These are phyloP conservation scores for Pachypeltis micranthus DNA, from an alignment of 1,140 invertebrate species.

Conservation along the genomic window DNA sequence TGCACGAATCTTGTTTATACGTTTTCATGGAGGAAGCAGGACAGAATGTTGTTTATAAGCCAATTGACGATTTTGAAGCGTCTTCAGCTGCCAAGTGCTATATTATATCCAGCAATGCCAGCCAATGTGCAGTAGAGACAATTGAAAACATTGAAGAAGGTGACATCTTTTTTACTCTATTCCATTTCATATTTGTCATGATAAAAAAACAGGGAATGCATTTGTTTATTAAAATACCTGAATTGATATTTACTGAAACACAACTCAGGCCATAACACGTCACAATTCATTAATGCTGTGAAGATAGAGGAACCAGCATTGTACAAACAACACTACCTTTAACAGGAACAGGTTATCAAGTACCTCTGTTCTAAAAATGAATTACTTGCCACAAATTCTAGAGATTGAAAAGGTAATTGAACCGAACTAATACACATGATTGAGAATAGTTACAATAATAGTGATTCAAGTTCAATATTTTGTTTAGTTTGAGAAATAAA, in stretches of 20 bases:
- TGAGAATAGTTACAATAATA: no score
- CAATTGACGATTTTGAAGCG: slow-evolving; percentile 7
- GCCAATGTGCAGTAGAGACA: slow-evolving; percentile 40
- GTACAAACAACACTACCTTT: no score
- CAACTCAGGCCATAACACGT: no score
- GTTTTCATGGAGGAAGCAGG: slow-evolving; percentile 20
- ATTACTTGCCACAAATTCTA: no score
- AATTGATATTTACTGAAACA: background rate
- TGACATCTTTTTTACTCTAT: slow-evolving; percentile 22
- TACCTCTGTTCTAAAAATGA: no score
- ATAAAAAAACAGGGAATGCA: background rate
- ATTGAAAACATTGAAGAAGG: slow-evolving; percentile 37
- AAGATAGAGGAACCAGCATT: no score
- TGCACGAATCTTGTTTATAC: slow-evolving; percentile 20
- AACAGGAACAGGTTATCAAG: no score
- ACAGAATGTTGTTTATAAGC: background rate
- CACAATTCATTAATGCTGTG: no score
- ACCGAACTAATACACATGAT: no score
- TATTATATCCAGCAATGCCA: slow-evolving; percentile 49
- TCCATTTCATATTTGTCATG: background rate
- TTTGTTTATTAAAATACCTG: background rate
- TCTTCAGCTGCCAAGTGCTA: slow-evolving; percentile 38
- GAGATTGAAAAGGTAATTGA: no score
- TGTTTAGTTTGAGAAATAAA: no score
- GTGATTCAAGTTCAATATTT: no score